Evolutionary conservation across 2,113 vertebrate species (phyloP).

Genomic region (Ochotona princeps): DNA sequence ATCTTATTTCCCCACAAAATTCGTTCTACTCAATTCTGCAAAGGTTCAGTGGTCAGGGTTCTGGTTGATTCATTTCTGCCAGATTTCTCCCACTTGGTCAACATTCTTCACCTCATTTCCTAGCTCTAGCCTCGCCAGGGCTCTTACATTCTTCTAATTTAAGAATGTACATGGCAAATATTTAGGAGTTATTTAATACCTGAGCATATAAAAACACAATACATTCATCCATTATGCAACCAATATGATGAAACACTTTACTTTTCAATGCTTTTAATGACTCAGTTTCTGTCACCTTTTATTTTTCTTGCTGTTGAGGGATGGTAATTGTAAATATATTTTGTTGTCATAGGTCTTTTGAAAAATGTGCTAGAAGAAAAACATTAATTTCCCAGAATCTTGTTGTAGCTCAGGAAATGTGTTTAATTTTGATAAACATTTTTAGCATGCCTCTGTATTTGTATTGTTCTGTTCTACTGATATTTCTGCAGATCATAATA

Average conservation of each 20-base stretch:
- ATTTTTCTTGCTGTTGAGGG: not conserved
- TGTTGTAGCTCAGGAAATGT: not conserved
- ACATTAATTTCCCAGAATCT: not conserved
- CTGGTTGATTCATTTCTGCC: constrained; percentile 26
- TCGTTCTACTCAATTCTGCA: constrained; percentile 17
- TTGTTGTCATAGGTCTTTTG: constrained; percentile 9
- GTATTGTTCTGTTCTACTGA: not conserved
- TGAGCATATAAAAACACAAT: constrained; percentile 56
- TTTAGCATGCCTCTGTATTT: not conserved
- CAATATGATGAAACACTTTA: constrained; percentile 3
- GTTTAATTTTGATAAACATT: not conserved
- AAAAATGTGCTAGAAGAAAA: constrained; percentile 38
- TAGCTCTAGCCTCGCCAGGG: not conserved
- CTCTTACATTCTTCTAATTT: constrained; percentile 25
- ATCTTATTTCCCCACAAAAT: constrained; percentile 58
- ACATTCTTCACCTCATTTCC: constrained; percentile 42
- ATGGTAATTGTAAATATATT: not conserved
- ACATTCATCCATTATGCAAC: constrained; percentile 27
- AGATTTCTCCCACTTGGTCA: constrained; percentile 58
- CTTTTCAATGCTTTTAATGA: constrained; percentile 44
- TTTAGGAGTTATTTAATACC: constrained; percentile 52
- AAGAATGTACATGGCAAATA: constrained; percentile 1
- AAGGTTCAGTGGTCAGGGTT: constrained; percentile 60
- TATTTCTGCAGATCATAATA: not conserved
- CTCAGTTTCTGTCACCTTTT: not conserved